Conservation (phyloP, 2,113 vertebrate genomes). For the Sebastes schlegelii region DNA sequence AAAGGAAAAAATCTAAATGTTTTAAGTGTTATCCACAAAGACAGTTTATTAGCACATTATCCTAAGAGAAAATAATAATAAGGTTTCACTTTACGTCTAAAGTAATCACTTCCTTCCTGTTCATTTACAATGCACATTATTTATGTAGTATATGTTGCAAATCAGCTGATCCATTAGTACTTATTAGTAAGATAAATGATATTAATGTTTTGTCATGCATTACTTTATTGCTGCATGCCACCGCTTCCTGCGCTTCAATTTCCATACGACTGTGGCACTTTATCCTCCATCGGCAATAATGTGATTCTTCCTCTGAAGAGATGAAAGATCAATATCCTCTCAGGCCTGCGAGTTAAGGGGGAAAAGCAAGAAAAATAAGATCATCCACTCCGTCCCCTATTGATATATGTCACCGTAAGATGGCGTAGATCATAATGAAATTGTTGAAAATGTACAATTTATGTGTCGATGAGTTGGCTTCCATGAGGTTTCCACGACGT, state of each 20-base stretch:
- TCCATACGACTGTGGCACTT: slow-evolving; percentile 72
- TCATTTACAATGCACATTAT: slow-evolving; percentile 40
- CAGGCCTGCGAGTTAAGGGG: slow-evolving; percentile 68
- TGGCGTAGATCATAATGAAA: slow-evolving; percentile 81
- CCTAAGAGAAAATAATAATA: slow-evolving; percentile 9
- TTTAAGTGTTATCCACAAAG: slow-evolving; percentile 9
- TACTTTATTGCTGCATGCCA: slow-evolving; percentile 55
- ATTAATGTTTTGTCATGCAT: slow-evolving; percentile 58
- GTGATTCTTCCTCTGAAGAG: slow-evolving; percentile 78
- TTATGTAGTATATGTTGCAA: slow-evolving; percentile 34
- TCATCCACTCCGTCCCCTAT: slow-evolving; percentile 74
- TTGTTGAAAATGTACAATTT: slow-evolving; percentile 83
- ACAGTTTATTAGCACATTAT: slow-evolving; percentile 31
- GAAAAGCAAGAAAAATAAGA: slow-evolving; percentile 75
- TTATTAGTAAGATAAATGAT: slow-evolving; percentile 60
- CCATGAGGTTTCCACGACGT: slow-evolving; percentile 62
- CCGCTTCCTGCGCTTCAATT: slow-evolving; percentile 59
- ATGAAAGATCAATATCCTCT: slow-evolving; percentile 84
- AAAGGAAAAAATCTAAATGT: not conserved
- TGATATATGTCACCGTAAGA: slow-evolving; percentile 78
- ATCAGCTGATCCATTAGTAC: slow-evolving; percentile 60
- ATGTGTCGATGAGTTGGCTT: slow-evolving; percentile 80
- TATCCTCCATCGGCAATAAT: slow-evolving; percentile 76
- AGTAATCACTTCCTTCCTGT: slow-evolving; percentile 34
- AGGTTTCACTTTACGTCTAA: slow-evolving; percentile 25